Evolutionary conservation across 1,140 invertebrate genomes (phyloP).

Genomic region (Drosophila murphyi): DNA sequence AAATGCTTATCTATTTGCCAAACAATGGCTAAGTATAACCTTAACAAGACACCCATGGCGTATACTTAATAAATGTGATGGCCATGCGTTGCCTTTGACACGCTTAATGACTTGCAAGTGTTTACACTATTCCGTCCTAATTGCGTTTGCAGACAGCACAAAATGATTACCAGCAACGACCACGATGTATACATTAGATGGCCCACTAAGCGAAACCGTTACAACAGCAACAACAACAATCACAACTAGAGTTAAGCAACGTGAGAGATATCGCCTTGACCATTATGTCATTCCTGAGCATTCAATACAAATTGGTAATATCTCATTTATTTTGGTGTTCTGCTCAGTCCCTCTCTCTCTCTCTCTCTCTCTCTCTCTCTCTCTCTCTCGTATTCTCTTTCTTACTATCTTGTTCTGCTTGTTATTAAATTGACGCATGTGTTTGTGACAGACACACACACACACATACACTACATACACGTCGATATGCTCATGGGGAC

Average conservation of each 20-base stretch:
- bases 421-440: conserved; percentile 64
- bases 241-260: conserved; percentile 2
- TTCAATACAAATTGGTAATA: conserved; percentile 82
- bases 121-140: conserved; percentile 62
- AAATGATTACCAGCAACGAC: conserved; percentile 19
- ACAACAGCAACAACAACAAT: background rate
- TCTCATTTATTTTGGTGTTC: conserved; percentile 75
- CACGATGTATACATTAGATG: conserved; percentile 14
- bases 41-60: background rate
- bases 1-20: conserved; percentile 18
- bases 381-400: conserved; percentile 11
- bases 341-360: conserved; percentile 24
- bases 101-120: conserved; percentile 74
- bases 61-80: conserved; percentile 72
- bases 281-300: conserved; percentile 73
- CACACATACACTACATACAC: background rate
- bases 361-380: conserved; percentile 4
- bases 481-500: conserved; percentile 10
- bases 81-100: conserved; percentile 66
- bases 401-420: conserved; percentile 39
- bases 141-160: conserved; percentile 62
- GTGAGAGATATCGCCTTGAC: conserved; percentile 55
- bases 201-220: conserved; percentile 29
- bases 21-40: background rate
- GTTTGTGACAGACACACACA: conserved; percentile 45